Evolutionary conservation across 2,888 invertebrate species (phyloP).

Genomic region (Axea sp.): DNA sequence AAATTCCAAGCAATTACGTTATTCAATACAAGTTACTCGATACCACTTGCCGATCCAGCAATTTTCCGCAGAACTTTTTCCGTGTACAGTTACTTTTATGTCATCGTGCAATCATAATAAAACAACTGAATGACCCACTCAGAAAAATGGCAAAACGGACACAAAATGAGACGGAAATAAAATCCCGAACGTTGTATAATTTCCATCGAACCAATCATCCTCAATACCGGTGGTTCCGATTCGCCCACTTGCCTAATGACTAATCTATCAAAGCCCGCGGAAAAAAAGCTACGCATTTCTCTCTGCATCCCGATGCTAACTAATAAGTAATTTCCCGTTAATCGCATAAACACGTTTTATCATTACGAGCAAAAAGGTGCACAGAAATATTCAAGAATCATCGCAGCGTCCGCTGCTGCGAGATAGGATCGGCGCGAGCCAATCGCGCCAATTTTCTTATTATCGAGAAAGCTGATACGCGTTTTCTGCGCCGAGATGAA

Average conservation of each 20-base stretch:
- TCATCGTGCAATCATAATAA: conserved; percentile 21
- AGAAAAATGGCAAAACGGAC: conserved; percentile 4
- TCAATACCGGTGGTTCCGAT: conserved; percentile 1
- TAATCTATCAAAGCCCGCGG: neutral
- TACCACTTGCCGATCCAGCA: no score
- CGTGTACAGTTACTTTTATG: conserved; percentile 18
- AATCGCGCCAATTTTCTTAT: conserved; percentile 52
- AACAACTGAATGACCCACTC: conserved; percentile 7
- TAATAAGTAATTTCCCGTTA: conserved; percentile 39
- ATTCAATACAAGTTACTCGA: no score
- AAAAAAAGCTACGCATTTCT: conserved; percentile 12
- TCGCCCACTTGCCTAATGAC: neutral
- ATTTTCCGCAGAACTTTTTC: conserved; percentile 5
- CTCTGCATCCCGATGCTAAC: conserved; percentile 19
- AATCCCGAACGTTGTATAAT: conserved; percentile 16
- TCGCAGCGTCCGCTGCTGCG: neutral
- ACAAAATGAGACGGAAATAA: conserved; percentile 13
- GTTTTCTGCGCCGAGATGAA: conserved; percentile 29
- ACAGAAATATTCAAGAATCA: conserved; percentile 3
- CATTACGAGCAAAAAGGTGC: conserved; percentile 27
- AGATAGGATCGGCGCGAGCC: conserved; percentile 23
- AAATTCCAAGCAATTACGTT: no score
- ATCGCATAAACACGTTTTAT: conserved; percentile 37
- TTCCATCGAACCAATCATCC: conserved; percentile 3
- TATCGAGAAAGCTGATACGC: conserved; percentile 55